Evolutionary conservation across 2,888 invertebrate species (phyloP), one percentile per base, ranked within the genome.

Genomic region (Sceliomorpha sp.): DNA sequence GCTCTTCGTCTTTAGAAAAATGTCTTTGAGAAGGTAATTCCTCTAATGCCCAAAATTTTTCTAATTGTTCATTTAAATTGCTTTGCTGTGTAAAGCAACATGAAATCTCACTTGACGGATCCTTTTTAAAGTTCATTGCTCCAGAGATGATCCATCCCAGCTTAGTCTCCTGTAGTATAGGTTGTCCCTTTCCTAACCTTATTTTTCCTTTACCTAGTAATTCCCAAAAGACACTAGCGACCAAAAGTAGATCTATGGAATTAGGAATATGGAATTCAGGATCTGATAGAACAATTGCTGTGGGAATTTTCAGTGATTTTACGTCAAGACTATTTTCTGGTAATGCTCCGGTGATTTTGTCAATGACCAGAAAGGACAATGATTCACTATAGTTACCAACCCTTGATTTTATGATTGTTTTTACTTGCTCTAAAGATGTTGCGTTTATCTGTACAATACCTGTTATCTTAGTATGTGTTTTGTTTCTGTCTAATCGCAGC

Each of bases 41-140:
- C 24, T 62, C 58, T 7, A 53, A 31, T 13, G 12, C 36, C 70
- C 62, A 70, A 20, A 58, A 70, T 13, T 31, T 4, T 15, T 53
- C 53, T 1, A 67, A 3, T 40, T 40, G 40, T 6, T 40, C 26
- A 1, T 66, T 10, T 6, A 40, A 13, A 1, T 51, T 6, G 3
- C 3, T 9, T 20, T 37, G 24, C 14, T 20, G 40, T 6, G 8
- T 8, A 12, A 40, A 40, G 12, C 24, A 20, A 40, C 40, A 40
- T 20, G 17, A 20, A 20, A 20, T 9, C 9, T 17, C 7, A n/a
- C 9, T 39, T 12, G 5, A 6, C 12, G 9, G 2, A 1, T 6
- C 10, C 3, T 3, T 24, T 3, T 13, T 14, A 36, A 15, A 8
- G 7, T 10, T 36, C 15, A 36, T 15, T 4, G 13, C 9, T 4